These are phyloP conservation scores for Habrosyne pyritoides DNA, from an alignment of 2,888 invertebrate genomes.

Conservation along the genomic window DNA sequence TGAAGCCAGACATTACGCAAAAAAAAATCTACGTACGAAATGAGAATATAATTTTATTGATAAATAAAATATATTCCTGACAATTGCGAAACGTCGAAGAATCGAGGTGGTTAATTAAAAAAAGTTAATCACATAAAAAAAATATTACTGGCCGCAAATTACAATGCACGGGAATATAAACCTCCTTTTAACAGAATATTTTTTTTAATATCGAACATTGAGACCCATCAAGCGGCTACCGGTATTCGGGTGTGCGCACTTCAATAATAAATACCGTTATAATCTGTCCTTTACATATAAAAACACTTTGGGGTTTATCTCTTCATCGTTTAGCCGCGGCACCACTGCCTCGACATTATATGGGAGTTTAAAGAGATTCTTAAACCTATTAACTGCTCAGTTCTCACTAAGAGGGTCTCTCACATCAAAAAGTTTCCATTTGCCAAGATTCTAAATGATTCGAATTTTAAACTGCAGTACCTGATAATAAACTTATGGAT, in stretches of 20 bases:
- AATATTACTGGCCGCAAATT: slow-evolving; percentile 2
- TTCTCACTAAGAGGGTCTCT: background rate
- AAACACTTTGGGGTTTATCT: slow-evolving; percentile 39
- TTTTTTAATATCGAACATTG: slow-evolving; percentile 16
- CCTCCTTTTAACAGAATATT: slow-evolving; percentile 1
- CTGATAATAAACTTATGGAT: background rate
- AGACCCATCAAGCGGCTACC: slow-evolving; percentile 53
- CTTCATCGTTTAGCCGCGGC: slow-evolving; percentile 27
- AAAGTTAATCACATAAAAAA: background rate
- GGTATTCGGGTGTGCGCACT: slow-evolving; percentile 45
- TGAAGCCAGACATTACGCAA: too few species aligned
- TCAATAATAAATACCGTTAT: slow-evolving; percentile 43
- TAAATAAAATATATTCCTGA: slow-evolving; percentile 14
- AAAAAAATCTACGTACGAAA: background rate
- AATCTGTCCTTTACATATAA: slow-evolving; percentile 54
- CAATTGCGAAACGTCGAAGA: slow-evolving; percentile 25
- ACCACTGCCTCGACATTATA: background rate
- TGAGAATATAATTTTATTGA: background rate
- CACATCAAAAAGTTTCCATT: background rate
- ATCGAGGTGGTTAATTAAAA: slow-evolving; percentile 2
- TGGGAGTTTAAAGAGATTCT: background rate
- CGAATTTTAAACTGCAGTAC: background rate
- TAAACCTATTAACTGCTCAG: slow-evolving; percentile 2
- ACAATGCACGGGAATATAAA: background rate
- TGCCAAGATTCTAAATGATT: background rate